Evolutionary conservation across 2,888 invertebrate species (phyloP), one percentile per base, ranked within the genome.

Genomic region (Brassicogethes aeneus): DNA sequence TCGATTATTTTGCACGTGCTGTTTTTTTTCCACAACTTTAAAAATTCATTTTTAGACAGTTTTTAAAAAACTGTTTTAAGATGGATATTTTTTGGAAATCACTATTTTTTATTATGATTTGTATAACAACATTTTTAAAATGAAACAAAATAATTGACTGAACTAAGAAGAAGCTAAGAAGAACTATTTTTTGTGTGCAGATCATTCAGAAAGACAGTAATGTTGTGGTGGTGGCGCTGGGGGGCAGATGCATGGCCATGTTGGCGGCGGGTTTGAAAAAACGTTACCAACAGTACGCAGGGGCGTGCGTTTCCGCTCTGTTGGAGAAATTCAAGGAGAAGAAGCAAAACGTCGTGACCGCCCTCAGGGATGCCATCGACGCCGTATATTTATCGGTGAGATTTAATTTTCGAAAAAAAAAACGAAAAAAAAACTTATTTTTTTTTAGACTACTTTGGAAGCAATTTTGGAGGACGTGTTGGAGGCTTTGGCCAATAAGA

Each of bases 241-340:
- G 92, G 15, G 89, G 80, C 0, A 89, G 92, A 60, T 85, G 90
- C 56, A 65, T 97, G 12, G 80, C 85, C 2, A 75, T 80, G 53
- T 65, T 99, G 31, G 96, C 96, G 0, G 74, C 67, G 40, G 96
- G 95, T 1, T 73, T 97, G 17, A 85, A 93, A 41, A 87, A 85
- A 63, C 82, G 85, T 44, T 99, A 95, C 69, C 77, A 82, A 7
- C 79, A 84, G 0, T 94, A 93, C 70, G 85, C 94, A 0, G 69
- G 76, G 15, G 79, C 82, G 1, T 85, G 86, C 54, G 70, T 90
- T 1, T 76, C 85, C 5, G 72, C 85, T 0, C 74, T 95, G 37
- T 68, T 99, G 23, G 96, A 97, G 57, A 99, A 97, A 69, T 97
- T 97, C 62, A 94, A 94, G 59, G 97, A 99, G 67, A 97, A 95